Conservation (phyloP, 1,140 invertebrate genomes). For the Stegodyphus mimosarum region DNA sequence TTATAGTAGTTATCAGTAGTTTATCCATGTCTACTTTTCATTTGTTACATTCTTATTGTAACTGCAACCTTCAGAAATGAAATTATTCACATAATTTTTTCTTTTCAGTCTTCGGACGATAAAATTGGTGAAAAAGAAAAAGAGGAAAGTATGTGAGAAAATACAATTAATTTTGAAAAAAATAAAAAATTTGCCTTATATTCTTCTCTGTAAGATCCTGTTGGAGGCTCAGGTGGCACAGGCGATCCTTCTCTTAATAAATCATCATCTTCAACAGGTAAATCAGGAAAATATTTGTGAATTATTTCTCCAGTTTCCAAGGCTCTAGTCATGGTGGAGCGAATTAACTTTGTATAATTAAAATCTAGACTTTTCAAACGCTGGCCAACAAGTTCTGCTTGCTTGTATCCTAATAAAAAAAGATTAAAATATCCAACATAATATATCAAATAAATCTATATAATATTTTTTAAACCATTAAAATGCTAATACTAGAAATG, state of each 20-base stretch:
- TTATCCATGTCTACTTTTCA: not conserved
- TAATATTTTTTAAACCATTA: not conserved
- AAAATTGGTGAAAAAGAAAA: too few species aligned
- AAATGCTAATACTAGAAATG: too few species aligned
- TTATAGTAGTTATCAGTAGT: not conserved
- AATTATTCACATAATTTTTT: too few species aligned
- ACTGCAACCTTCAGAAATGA: too few species aligned
- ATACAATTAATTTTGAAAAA: not conserved
- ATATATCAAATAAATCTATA: slow-evolving; percentile 27
- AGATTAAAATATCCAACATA: not conserved
- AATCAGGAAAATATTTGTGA: slow-evolving; percentile 73
- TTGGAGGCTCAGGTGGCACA: slow-evolving; percentile 86
- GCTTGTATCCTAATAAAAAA: slow-evolving; percentile 76
- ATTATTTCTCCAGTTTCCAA: slow-evolving; percentile 91
- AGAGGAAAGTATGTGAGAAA: too few species aligned
- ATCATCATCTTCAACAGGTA: slow-evolving; percentile 75
- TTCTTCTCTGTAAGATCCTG: slow-evolving; percentile 87
- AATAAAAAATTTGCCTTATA: slow-evolving; percentile 73
- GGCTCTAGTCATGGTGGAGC: slow-evolving; percentile 94
- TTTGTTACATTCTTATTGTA: too few species aligned
- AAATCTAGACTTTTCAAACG: slow-evolving; percentile 77
- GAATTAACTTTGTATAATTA: slow-evolving; percentile 81
- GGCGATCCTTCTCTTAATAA: slow-evolving; percentile 95
- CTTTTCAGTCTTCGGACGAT: too few species aligned
- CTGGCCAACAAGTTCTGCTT: slow-evolving; percentile 85